A percentile compares a stretch with the other conserved stretches of the same genome.
phyloP scores from a whole-genome alignment of 64 coral and sea anemone genomes.

The Stichodactyla mertensii region DNA sequence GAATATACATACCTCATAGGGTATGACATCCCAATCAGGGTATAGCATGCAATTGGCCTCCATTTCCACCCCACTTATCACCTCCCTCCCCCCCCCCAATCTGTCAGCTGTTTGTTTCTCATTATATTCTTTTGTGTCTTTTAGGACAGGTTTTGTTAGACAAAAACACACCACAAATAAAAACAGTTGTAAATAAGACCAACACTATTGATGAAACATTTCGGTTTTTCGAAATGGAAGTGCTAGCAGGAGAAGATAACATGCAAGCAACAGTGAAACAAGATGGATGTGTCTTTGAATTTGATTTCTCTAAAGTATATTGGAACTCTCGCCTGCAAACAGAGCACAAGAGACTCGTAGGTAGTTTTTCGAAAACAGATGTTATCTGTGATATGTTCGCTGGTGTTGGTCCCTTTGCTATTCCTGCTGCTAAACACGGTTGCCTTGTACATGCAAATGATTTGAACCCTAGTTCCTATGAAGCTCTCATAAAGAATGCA shows the following conservation, averaged over 20 bases:
- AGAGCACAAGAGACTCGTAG: constrained; percentile 82
- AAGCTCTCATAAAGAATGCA: constrained; percentile 68
- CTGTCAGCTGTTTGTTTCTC: no score
- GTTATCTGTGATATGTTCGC: constrained; percentile 95
- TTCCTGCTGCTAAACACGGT: constrained; percentile 91
- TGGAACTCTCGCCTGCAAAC: constrained; percentile 99
- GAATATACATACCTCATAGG: no score
- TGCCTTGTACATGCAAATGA: constrained; percentile 94
- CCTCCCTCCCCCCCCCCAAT: not conserved
- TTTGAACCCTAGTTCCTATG: constrained; percentile 80
- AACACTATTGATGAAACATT: constrained; percentile 87
- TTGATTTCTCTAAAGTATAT: constrained; percentile 98
- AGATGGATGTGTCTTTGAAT: constrained; percentile 78
- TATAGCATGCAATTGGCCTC: no score
- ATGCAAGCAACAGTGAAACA: constrained; percentile 72
- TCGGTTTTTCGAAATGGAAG: constrained; percentile 96
- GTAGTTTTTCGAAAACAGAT: constrained; percentile 57
- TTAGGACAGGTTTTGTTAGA: constrained; percentile 92
- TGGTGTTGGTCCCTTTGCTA: constrained; percentile 99
- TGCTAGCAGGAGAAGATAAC: constrained; percentile 77
- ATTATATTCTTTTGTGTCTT: not conserved
- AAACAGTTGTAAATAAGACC: constrained; percentile 94
- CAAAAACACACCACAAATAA: constrained; percentile 96
- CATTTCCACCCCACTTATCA: not conserved
- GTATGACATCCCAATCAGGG: no score